Conservation (phyloP, 2,113 vertebrate species). For the Dicerorhinus sumatrensis region DNA sequence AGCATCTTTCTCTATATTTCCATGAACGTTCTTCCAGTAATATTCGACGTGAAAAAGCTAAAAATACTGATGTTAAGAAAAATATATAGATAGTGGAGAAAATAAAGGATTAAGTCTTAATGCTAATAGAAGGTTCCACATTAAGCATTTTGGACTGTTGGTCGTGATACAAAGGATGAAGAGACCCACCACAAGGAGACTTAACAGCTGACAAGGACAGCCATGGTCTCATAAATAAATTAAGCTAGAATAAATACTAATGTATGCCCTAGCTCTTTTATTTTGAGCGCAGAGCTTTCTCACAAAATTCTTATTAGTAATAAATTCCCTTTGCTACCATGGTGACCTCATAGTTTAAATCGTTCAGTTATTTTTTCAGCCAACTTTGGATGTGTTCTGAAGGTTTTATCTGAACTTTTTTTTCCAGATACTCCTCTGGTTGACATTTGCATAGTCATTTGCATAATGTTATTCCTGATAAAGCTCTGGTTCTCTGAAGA, state of each 20-base stretch:
- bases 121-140: background rate
- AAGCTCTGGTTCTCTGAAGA: slow-evolving; percentile 80
- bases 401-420: slow-evolving; percentile 72
- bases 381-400: slow-evolving; percentile 72
- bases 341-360: slow-evolving; percentile 69
- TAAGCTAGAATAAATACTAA: slow-evolving; percentile 41
- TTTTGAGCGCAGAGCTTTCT: slow-evolving; percentile 35
- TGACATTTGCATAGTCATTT: slow-evolving; percentile 82
- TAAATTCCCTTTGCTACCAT: slow-evolving; percentile 62
- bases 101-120: slow-evolving; percentile 30
- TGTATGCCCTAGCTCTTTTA: background rate
- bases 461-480: slow-evolving; percentile 83
- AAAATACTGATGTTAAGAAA: slow-evolving; percentile 2
- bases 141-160: background rate
- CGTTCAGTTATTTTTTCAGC: slow-evolving; percentile 19
- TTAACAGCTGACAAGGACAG: background rate
- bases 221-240: slow-evolving; percentile 34
- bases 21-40: background rate
- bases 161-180: background rate
- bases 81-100: background rate
- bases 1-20: background rate
- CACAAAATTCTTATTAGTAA: slow-evolving; percentile 59
- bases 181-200: background rate
- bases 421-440: slow-evolving; percentile 56
- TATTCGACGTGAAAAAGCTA: background rate